Conservation (phyloP, 2,797 vertebrate genomes). For the Sternotherus odoratus region DNA sequence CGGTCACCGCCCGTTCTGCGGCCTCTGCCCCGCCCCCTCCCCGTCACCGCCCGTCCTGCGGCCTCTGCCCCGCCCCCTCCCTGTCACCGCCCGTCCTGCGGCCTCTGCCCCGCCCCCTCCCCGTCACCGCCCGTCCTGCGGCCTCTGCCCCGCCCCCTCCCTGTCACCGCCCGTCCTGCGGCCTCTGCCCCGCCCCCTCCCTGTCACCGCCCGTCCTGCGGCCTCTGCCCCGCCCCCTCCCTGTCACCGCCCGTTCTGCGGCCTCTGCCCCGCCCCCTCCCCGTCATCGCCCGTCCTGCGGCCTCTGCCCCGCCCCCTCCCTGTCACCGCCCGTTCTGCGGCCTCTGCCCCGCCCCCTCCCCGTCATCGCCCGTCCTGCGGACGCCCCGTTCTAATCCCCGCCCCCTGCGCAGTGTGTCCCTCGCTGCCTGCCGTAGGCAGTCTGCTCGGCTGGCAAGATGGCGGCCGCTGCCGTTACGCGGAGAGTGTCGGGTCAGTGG, state of each 20-base stretch:
- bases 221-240: background rate
- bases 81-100: background rate
- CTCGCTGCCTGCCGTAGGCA: background rate
- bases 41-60: background rate
- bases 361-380: background rate
- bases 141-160: background rate
- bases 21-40: background rate
- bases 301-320: background rate
- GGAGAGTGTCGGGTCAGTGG: background rate
- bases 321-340: background rate
- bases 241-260: background rate
- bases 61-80: background rate
- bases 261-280: background rate
- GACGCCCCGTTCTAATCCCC: background rate
- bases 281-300: background rate
- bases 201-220: background rate
- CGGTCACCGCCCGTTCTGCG: no score
- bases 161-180: background rate
- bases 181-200: background rate
- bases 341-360: no score
- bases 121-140: background rate
- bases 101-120: background rate
- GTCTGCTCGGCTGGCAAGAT: background rate
- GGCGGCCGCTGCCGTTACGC: background rate
- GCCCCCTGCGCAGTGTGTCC: background rate